Evolutionary conservation across 2,888 invertebrate species (phyloP).

Genomic region (Acleris literana): DNA sequence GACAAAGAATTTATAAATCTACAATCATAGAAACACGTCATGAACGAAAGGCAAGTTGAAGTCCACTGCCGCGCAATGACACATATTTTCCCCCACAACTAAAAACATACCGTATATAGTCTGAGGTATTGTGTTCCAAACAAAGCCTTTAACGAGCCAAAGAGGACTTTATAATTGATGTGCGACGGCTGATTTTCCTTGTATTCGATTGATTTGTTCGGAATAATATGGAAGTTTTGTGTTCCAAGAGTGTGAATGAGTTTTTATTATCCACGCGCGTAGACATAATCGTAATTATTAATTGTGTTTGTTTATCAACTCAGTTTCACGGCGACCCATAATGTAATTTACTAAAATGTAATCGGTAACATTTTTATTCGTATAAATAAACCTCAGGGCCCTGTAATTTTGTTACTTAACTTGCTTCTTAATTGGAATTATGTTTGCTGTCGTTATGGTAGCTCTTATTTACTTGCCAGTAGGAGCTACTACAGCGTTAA

Average conservation of each 20-base stretch:
- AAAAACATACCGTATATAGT: background rate
- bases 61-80: constrained; percentile 35
- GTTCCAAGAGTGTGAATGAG: constrained; percentile 29
- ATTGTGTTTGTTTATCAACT: background rate
- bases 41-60: constrained; percentile 21
- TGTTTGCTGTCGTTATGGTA: no score
- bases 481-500: no score
- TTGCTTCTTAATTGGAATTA: no score
- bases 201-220: background rate
- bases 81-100: constrained; percentile 25
- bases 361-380: background rate
- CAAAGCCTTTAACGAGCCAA: background rate
- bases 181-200: background rate
- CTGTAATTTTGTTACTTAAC: no score
- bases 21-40: constrained; percentile 10
- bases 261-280: constrained; percentile 12
- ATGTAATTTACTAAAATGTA: background rate
- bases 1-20: constrained; percentile 24
- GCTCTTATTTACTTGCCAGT: no score
- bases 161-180: background rate
- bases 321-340: background rate
- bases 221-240: constrained; percentile 19
- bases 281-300: background rate
- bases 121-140: constrained; percentile 35
- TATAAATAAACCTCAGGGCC: no score